A percentile compares a stretch with the other conserved stretches of the same genome.
These are phyloP conservation scores for Psettodes erumei DNA, from an alignment of 2,113 vertebrate genomes.

Conservation along the genomic window DNA sequence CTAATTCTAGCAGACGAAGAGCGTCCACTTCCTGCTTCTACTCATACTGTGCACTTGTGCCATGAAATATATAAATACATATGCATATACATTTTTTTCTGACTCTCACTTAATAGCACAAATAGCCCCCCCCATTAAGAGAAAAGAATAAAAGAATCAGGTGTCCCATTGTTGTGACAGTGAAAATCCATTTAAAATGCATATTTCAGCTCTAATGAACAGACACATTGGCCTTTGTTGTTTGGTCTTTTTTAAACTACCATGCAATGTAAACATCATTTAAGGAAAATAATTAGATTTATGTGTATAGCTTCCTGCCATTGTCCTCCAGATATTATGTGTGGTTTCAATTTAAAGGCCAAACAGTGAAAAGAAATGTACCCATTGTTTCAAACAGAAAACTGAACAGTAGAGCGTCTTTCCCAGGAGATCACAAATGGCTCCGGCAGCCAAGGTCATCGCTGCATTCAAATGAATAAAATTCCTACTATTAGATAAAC, in stretches of 20 bases:
- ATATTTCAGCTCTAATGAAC: constrained; percentile 13
- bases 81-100: neutral
- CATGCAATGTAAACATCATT: constrained; percentile 46
- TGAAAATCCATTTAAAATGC: constrained; percentile 34
- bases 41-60: neutral
- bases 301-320: constrained; percentile 1
- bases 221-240: constrained; percentile 26
- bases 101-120: neutral
- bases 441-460: constrained; percentile 52
- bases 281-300: constrained; percentile 54
- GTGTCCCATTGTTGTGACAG: constrained; percentile 13
- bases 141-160: constrained; percentile 25
- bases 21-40: constrained; percentile 25
- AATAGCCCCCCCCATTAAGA: neutral
- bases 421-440: constrained; percentile 2
- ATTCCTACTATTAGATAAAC: neutral
- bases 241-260: neutral
- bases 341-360: constrained; percentile 47
- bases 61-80: neutral
- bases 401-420: constrained; percentile 21
- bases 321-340: constrained; percentile 35
- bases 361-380: constrained; percentile 27
- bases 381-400: constrained; percentile 27
- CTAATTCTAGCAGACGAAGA: constrained; percentile 57
- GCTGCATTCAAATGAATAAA: constrained; percentile 34